phyloP scores from a whole-genome alignment of 64 coral and sea anemone genomes.

The Dendrophyllia cribrosa region DNA sequence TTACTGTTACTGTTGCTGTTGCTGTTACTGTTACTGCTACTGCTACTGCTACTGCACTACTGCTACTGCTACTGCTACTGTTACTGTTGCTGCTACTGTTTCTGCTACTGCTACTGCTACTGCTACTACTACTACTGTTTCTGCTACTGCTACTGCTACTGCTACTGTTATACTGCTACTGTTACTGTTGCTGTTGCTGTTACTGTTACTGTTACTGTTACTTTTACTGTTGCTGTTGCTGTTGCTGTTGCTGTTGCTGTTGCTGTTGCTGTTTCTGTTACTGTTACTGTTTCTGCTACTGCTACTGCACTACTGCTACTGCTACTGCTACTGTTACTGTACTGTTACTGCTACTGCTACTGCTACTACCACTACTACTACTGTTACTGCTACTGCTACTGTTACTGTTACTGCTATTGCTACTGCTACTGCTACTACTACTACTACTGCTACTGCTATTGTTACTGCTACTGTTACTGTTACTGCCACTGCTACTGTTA shows the following conservation, averaged over 20 bases:
- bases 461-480: not conserved
- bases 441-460: not conserved
- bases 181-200: not conserved
- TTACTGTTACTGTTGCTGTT: not conserved
- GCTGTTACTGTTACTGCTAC: not conserved
- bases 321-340: no score
- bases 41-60: not conserved
- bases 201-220: not conserved
- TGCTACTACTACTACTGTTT: not conserved
- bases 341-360: no score
- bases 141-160: conserved; percentile 1
- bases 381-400: not conserved
- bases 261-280: no score
- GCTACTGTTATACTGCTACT: not conserved
- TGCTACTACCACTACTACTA: not conserved
- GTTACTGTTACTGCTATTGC: not conserved
- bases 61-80: not conserved
- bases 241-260: no score
- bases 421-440: not conserved
- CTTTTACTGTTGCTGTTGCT: not conserved
- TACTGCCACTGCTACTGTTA: not conserved
- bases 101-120: not conserved
- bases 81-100: not conserved
- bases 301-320: no score
- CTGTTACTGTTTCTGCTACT: no score